A percentile compares a stretch with the other conserved stretches of the same genome.
Conservation (phyloP, 2,113 vertebrate species). For the Glaucomys volans region DNA sequence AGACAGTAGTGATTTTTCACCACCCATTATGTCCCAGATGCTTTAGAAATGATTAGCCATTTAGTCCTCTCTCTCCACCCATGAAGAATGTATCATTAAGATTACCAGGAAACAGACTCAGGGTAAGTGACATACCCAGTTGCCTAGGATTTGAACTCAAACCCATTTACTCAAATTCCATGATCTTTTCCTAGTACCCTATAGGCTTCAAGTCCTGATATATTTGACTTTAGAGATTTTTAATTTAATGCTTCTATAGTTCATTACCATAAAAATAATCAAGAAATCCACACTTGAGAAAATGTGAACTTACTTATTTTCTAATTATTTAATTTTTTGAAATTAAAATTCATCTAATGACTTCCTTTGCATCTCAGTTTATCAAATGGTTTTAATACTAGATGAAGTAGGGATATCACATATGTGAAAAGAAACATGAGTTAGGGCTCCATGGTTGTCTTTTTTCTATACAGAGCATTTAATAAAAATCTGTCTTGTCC, state of each 20-base stretch:
- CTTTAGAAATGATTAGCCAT: background rate
- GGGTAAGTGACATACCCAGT: background rate
- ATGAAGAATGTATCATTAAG: background rate
- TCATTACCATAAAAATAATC: background rate
- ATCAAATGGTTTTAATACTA: background rate
- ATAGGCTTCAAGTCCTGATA: background rate
- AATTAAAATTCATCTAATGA: background rate
- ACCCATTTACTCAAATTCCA: background rate
- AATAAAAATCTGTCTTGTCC: background rate
- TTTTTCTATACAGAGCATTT: background rate
- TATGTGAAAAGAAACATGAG: background rate
- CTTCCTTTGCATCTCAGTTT: background rate
- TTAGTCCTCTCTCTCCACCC: background rate
- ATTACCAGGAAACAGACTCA: background rate
- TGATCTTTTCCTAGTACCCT: background rate
- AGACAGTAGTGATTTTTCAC: background rate
- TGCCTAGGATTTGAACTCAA: background rate
- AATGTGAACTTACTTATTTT: conserved; percentile 30
- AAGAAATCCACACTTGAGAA: background rate
- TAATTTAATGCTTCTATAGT: background rate
- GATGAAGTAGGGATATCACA: background rate
- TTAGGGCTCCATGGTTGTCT: background rate
- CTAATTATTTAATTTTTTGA: background rate
- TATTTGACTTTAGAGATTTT: background rate
- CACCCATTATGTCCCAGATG: background rate